Base-by-base conservation (phyloP, 2,113 vertebrate genomes). In the Nothoprocta perdicaria region DNA sequence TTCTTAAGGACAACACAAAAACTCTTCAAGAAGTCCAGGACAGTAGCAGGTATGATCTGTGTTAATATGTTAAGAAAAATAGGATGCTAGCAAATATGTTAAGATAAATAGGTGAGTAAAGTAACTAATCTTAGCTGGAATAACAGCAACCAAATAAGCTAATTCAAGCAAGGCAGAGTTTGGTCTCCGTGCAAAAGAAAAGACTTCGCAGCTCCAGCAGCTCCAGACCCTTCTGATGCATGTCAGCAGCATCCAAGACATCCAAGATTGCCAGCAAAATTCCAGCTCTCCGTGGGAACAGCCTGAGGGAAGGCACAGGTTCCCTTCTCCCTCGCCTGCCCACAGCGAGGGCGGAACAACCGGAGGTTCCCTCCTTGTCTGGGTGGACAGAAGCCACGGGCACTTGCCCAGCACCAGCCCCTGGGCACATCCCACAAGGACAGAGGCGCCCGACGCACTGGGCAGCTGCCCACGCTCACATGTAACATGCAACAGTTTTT, bases 311-410 rank as follows among this genome's bases (percentile, higher is more conserved):
- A 0, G 2, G 13, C 23, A 66, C 45, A 73, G 23, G 16, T 80
- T 83, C 71, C 74, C 31, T 33, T 66, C 52, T 31, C 11, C 67
- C 87, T 71, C 67, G 45, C 7, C 5, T 50, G 35, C n/a, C 53
- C 19, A 46, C 52, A 40, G 40, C 9, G 24, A 93, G 88, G 40
- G 81, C 21, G 60, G 57, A 83, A 87, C 31, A 77, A 80, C 31
- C 14, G 3, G 3, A 84, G 24, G 29, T 60, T 80, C 41, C 29
- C 24, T 33, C 77, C 60, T 55, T 45, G 23, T 35, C 18, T 35
- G 33, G 48, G 16, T 12, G 1, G 27, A 69, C 12, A 52, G 60
- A 92, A 76, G 58, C 58, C 38, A 69, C 19, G 67, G 69, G 52
- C 6, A 24, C 52, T 89, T 77, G 50, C 80, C 26, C 55, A 58